Percentiles rank a stretch among this genome's conserved stretches.
These are phyloP conservation scores for Esperia sulphurella DNA, from an alignment of 2,888 invertebrate genomes.

Conservation along the genomic window DNA sequence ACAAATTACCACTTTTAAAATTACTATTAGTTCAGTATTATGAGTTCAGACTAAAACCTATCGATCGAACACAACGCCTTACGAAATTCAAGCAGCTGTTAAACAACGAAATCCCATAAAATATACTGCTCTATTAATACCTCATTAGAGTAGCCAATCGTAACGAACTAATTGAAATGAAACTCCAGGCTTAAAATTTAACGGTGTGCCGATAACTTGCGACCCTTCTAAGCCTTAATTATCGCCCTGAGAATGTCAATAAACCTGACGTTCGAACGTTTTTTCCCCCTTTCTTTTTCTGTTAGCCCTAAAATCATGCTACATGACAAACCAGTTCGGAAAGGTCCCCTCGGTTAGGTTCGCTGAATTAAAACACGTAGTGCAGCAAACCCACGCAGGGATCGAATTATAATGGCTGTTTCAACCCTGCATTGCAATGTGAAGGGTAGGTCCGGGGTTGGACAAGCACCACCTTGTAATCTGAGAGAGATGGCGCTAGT, in stretches of 20 bases:
- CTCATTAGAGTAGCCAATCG: constrained; percentile 35
- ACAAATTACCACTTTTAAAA: no score
- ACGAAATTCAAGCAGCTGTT: constrained; percentile 21
- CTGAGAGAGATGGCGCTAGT: constrained; percentile 38
- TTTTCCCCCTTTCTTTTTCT: constrained; percentile 72
- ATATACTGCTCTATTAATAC: constrained; percentile 27
- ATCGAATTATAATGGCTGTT: constrained; percentile 38
- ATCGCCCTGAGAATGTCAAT: constrained; percentile 72
- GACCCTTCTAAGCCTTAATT: constrained; percentile 67
- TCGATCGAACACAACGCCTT: background rate
- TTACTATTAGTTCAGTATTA: no score
- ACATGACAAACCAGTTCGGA: constrained; percentile 24
- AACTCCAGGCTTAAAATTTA: constrained; percentile 58
- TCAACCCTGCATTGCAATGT: constrained; percentile 55
- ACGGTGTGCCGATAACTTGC: constrained; percentile 58
- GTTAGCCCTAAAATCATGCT: constrained; percentile 71
- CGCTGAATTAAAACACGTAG: no score
- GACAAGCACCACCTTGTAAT: constrained; percentile 48
- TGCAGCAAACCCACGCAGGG: constrained; percentile 14
- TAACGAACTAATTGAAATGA: constrained; percentile 49
- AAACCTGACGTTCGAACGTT: constrained; percentile 66
- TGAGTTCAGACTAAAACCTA: no score
- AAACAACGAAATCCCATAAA: constrained; percentile 28
- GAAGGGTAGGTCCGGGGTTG: constrained; percentile 65
- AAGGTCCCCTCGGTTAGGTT: constrained; percentile 15